phyloP scores from a whole-genome alignment of 1,140 invertebrate species.

The Achatina immaculata region DNA sequence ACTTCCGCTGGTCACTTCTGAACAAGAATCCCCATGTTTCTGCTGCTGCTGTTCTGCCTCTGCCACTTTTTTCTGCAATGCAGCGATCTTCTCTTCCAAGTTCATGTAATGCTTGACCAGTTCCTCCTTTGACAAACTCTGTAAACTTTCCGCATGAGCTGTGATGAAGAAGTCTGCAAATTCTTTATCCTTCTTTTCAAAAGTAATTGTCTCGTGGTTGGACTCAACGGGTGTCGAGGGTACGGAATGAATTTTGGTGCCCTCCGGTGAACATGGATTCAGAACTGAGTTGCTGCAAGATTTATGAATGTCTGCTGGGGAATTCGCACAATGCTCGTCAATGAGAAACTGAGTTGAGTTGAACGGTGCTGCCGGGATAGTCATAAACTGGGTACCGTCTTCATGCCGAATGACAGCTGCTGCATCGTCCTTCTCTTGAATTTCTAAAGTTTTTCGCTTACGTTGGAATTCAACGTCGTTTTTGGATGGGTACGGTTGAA shows the following conservation, averaged over 20 bases:
- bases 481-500: background rate
- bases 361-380: constrained; percentile 23
- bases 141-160: constrained; percentile 28
- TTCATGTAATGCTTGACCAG: constrained; percentile 34
- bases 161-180: constrained; percentile 22
- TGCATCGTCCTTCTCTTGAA: constrained; percentile 33
- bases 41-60: constrained; percentile 6
- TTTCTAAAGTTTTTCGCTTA: constrained; percentile 18
- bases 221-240: constrained; percentile 4
- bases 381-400: constrained; percentile 9
- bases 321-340: constrained; percentile 14
- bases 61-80: constrained; percentile 24
- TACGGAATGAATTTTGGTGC: background rate
- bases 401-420: constrained; percentile 7
- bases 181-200: constrained; percentile 28
- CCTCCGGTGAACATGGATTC: background rate
- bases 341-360: constrained; percentile 38
- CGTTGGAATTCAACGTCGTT: background rate
- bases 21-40: constrained; percentile 8
- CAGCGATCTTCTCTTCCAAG: constrained; percentile 28
- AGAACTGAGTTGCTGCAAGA: background rate
- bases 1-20: background rate
- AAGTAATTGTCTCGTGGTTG: background rate
- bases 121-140: constrained; percentile 32
- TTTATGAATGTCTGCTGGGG: constrained; percentile 10